Evolutionary conservation across 1,140 invertebrate genomes (phyloP).

Genomic region (Dolichoris vasculosae): DNA sequence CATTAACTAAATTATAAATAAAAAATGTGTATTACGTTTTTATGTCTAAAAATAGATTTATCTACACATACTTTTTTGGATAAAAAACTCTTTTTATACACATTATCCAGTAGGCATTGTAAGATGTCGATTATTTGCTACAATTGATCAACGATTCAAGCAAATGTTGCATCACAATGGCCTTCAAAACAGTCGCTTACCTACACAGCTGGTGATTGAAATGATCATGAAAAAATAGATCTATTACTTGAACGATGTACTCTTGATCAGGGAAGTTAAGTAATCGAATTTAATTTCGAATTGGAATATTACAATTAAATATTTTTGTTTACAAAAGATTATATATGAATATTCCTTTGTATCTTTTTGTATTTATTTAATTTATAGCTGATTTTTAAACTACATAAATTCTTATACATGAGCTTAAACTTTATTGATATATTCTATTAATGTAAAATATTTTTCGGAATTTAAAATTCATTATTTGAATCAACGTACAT

Average conservation of each 20-base stretch:
- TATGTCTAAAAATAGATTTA: too few species aligned
- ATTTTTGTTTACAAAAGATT: neutral
- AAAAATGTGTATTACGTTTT: too few species aligned
- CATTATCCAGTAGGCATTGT: constrained; percentile 76
- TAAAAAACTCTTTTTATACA: constrained; percentile 73
- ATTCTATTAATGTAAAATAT: neutral
- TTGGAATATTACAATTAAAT: neutral
- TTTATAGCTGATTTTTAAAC: neutral
- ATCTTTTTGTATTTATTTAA: neutral
- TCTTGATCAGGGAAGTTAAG: constrained; percentile 74
- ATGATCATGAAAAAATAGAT: constrained; percentile 71
- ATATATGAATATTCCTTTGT: neutral
- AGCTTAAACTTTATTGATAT: neutral
- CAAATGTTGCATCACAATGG: constrained; percentile 81
- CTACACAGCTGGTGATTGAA: constrained; percentile 76
- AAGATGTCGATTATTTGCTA: constrained; percentile 79
- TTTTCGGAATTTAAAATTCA: too few species aligned
- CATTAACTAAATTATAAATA: too few species aligned
- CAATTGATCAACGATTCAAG: constrained; percentile 83
- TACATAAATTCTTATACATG: too few species aligned
- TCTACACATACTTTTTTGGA: neutral
- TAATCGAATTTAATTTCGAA: neutral
- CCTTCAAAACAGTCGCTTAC: constrained; percentile 79
- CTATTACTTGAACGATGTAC: constrained; percentile 82
- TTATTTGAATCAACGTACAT: too few species aligned